phyloP scores from a whole-genome alignment of 2,797 vertebrate genomes.

The Pempheris klunzingeri region DNA sequence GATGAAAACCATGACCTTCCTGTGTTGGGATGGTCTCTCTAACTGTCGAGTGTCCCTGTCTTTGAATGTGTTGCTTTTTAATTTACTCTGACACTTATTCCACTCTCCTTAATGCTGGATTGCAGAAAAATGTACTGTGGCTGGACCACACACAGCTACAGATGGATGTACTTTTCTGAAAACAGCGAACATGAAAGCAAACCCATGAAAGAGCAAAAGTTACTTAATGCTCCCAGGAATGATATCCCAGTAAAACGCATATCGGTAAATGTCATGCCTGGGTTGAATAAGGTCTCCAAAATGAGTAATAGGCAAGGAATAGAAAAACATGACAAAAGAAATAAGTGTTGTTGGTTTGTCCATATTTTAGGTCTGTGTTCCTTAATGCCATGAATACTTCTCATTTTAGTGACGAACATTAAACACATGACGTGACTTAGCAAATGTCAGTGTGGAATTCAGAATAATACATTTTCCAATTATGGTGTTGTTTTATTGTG shows the following conservation, averaged over 20 bases:
- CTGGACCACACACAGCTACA: slow-evolving; percentile 49
- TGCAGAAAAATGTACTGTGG: slow-evolving; percentile 12
- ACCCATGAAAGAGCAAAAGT: slow-evolving; percentile 37
- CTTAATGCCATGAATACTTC: slow-evolving; percentile 43
- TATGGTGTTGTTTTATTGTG: slow-evolving; percentile 73
- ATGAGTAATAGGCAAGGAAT: slow-evolving; percentile 26
- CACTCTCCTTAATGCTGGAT: slow-evolving; percentile 9
- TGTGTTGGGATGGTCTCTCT: background rate
- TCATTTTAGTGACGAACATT: slow-evolving; percentile 60
- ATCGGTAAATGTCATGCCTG: slow-evolving; percentile 23
- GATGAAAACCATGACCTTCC: background rate
- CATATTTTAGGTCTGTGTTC: slow-evolving; percentile 48
- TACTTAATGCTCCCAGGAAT: slow-evolving; percentile 28
- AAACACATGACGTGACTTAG: slow-evolving; percentile 70
- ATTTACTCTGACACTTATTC: background rate
- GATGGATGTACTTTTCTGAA: slow-evolving; percentile 21
- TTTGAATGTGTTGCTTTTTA: slow-evolving; percentile 6
- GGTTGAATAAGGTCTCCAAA: slow-evolving; percentile 43
- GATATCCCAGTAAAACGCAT: slow-evolving; percentile 15
- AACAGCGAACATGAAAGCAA: slow-evolving; percentile 34
- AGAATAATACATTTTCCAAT: slow-evolving; percentile 68
- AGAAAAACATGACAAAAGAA: slow-evolving; percentile 57
- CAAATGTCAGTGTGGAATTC: slow-evolving; percentile 65
- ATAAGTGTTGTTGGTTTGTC: slow-evolving; percentile 40
- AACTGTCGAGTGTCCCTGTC: background rate